Conservation (phyloP, 2,113 vertebrate genomes). For the Myotis brandtii region DNA sequence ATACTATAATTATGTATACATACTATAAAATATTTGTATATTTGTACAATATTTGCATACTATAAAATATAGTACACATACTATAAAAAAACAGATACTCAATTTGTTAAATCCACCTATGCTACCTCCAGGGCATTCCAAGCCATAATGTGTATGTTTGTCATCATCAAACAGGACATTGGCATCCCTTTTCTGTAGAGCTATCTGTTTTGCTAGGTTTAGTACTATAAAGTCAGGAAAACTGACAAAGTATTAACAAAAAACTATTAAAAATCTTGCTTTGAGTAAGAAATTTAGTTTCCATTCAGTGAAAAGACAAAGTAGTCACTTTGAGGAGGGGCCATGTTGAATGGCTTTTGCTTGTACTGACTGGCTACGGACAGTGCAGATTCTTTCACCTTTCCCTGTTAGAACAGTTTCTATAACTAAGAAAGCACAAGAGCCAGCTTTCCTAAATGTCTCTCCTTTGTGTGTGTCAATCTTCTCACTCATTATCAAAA, state of each 20-base stretch:
- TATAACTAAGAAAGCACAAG: neutral
- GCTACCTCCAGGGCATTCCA: neutral
- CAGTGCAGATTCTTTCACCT: neutral
- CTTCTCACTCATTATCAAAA: neutral
- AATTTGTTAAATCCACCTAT: neutral
- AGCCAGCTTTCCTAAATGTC: neutral
- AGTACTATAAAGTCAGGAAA: neutral
- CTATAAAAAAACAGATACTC: neutral
- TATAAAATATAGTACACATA: neutral
- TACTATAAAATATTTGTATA: neutral
- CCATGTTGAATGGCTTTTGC: neutral
- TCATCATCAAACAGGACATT: neutral
- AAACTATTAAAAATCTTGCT: neutral
- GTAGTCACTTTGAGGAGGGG: neutral
- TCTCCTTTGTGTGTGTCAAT: neutral
- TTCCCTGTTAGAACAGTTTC: neutral
- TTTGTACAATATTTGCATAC: neutral
- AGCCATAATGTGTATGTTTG: neutral
- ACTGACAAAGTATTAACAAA: neutral
- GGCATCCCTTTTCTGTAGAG: neutral
- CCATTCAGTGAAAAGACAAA: neutral
- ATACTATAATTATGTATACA: neutral
- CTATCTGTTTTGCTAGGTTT: neutral
- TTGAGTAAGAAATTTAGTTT: conserved; percentile 49
- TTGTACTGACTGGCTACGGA: neutral